Base-by-base conservation (phyloP, 2,797 vertebrate genomes). In the Sorex maritimensis region DNA sequence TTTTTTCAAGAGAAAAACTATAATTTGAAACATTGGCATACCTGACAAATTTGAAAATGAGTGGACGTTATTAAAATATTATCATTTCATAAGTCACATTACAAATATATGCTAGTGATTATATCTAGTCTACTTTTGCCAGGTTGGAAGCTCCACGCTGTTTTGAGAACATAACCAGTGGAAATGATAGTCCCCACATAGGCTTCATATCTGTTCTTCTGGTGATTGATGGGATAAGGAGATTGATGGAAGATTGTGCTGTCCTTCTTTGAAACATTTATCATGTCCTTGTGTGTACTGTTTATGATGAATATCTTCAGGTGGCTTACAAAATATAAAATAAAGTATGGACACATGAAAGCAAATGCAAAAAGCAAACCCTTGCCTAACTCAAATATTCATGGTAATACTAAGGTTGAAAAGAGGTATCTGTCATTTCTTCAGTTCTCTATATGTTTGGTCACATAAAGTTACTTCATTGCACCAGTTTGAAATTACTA, bases 141-240 rank as follows among this genome's bases (percentile, higher is more conserved):
- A 41, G 0, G 6, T 41, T 28, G 19, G 38, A 73, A 81, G 14
- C 6, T 46, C 3, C 7, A 46, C 10, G 67, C 6, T 38, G 5
- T 72, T 17, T 30, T n/a, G 38, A 72, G 61, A 75, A 72, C n/a
- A 72, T 8, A 44, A 63, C 2, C 8, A 2, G 67, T 6, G 3
- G 49, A 87, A 23, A 93, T 3, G 24, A 38, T 21, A 38, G 28
- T 10, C 74, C 52, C 41, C 13, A 58, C 46, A n/a, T 81, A 23
- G 63, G 30, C 82, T 69, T 65, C 28, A 17, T 6, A 44, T 90
- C 6, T 93, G 94, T 90, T 93, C 73, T 79, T 30, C 21, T 34
- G 4, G 34, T 55, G 21, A 52, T 1, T 41, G 23, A 82, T 74
- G 4, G 38, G 21, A 41, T 81, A n/a, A 81, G 78, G 69, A 1